Conservation (phyloP, 2,888 invertebrate species). For the Acheta domesticus region DNA sequence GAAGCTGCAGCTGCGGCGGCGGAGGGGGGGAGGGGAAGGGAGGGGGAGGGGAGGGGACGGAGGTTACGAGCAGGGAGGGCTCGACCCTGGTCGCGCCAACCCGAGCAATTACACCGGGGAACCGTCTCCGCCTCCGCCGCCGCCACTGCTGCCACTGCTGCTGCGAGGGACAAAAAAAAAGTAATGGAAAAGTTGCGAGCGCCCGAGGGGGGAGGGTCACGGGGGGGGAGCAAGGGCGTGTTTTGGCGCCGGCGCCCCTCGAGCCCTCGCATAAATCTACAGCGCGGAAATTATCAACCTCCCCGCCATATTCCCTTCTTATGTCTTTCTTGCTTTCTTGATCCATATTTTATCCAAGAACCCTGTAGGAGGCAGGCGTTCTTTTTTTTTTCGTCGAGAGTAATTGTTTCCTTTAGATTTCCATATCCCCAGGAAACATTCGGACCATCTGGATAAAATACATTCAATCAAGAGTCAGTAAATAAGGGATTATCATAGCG, state of each 20-base stretch:
- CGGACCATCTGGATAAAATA: constrained; percentile 10
- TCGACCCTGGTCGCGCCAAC: neutral
- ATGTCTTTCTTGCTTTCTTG: constrained; percentile 18
- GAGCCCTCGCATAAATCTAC: neutral
- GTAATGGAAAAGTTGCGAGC: neutral
- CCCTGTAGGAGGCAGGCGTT: neutral
- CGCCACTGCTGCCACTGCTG: neutral
- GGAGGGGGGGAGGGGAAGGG: neutral
- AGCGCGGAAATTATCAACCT: constrained; percentile 2
- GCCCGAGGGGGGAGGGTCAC: neutral
- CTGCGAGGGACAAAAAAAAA: neutral
- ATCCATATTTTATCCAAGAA: neutral
- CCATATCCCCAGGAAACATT: constrained; percentile 18
- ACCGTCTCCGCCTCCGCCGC: neutral
- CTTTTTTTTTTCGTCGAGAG: neutral
- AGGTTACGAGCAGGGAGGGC: neutral
- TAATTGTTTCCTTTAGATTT: constrained; percentile 18
- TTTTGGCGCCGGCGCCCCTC: neutral
- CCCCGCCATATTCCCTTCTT: neutral
- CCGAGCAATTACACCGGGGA: constrained; percentile 10
- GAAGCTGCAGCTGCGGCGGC: neutral
- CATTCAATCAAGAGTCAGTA: neutral
- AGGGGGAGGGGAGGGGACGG: neutral
- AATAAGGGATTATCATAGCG: neutral
- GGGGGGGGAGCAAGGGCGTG: neutral